These are phyloP conservation scores for Coendou prehensilis DNA, from an alignment of 2,797 vertebrate species.

Conservation along the genomic window DNA sequence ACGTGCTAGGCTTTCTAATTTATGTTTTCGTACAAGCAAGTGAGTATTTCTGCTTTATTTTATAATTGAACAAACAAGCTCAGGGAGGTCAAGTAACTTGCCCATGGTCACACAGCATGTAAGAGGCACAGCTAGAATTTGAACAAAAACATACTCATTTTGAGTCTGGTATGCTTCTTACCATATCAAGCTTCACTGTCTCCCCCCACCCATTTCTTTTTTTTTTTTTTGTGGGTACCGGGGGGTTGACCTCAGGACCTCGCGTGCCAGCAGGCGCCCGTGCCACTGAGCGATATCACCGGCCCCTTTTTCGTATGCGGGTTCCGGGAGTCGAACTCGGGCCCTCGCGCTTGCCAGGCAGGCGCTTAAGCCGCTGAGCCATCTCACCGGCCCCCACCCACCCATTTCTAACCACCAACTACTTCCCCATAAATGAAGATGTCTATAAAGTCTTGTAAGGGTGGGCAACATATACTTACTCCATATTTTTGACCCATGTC, in stretches of 20 bases:
- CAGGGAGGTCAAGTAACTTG: background rate
- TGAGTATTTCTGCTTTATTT: background rate
- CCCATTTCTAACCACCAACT: background rate
- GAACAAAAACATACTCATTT: background rate
- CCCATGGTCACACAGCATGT: background rate
- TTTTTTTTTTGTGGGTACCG: no score
- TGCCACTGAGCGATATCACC: no score
- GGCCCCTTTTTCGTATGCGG: no score
- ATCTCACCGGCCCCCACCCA: no score
- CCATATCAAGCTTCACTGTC: background rate
- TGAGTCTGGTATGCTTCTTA: background rate
- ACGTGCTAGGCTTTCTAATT: background rate
- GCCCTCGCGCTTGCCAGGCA: no score
- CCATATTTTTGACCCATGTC: background rate
- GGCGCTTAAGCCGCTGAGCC: no score
- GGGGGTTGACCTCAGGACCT: no score
- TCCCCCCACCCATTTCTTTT: background rate
- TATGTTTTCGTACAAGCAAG: background rate
- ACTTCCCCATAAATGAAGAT: background rate
- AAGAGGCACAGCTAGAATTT: background rate
- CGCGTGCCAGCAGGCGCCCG: no score
- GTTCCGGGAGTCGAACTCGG: no score
- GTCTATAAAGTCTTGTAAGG: background rate
- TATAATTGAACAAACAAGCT: background rate
- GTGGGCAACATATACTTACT: background rate